Evolutionary conservation across 2,888 invertebrate species (phyloP), one percentile per base, ranked within the genome.

Genomic region (Mesorhabditis belari): DNA sequence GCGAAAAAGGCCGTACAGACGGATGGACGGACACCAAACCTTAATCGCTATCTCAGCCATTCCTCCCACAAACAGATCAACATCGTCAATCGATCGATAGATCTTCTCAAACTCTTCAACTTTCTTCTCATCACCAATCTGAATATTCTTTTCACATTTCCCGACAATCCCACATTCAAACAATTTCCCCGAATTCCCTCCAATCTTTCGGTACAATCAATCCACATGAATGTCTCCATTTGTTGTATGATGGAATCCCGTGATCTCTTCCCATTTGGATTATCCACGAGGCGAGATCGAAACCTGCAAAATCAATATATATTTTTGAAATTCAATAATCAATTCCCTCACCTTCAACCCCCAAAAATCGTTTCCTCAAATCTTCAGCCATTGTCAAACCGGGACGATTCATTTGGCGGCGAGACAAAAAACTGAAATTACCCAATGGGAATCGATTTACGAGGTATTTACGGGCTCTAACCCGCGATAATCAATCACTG

Each of bases 31-130:
- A n/a, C n/a, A n/a, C n/a, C n/a, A n/a, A n/a, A 35, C 44, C 44
- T 63, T 62, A 19, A 67, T 61, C 50, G 80, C 77, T 57, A 71
- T 68, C 62, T 80, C 80, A 3, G 80, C 77, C 26, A 80, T 53
- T n/a, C 79, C 80, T 24, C 77, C 69, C 4, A 80, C 66, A 52
- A 81, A 76, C 21, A 80, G 65, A 52, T 80, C 80, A 19, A 81
- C 75, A 61, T 81, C 81, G 28, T 77, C 70, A 4, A 78, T 71
- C 26, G 64, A 27, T 44, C 69, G 61, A 60, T 70, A 74, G 24
- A 70, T 61, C 26, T 59, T 49, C 19, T 57, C 58, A 9, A 71
- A 61, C n/a, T 63, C 57, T 5, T 62, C 55, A 3, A 71, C 44
- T n/a, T 17, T 9, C 44, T 9, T 35, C n/a, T 17, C 44, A n/a